Conservation (phyloP, 2,113 vertebrate species). For the Amphiprion percula region DNA sequence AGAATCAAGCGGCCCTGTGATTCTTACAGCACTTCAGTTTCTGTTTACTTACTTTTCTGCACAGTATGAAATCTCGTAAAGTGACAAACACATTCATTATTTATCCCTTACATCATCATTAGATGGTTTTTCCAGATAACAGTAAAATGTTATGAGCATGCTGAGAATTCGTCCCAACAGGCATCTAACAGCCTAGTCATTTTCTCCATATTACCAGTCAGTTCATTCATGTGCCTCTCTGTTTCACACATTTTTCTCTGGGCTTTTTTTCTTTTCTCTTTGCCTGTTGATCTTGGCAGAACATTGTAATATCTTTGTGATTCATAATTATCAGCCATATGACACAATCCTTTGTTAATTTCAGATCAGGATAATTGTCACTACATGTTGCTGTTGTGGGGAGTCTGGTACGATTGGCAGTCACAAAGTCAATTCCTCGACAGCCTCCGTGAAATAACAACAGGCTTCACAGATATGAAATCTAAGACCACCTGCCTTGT, state of each 20-base stretch:
- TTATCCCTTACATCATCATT: no score
- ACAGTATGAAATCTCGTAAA: no score
- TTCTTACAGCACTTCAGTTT: no score
- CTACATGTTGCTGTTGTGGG: conserved; percentile 24
- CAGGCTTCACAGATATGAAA: conserved; percentile 45
- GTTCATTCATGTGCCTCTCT: not conserved
- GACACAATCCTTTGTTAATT: conserved; percentile 50
- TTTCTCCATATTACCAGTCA: not conserved
- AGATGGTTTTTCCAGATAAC: no score
- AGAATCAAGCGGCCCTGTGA: no score
- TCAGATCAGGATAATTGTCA: conserved; percentile 40
- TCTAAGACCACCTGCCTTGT: conserved; percentile 50
- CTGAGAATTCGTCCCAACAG: not conserved
- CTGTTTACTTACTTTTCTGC: no score
- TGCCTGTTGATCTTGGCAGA: conserved; percentile 17
- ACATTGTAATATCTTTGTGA: conserved; percentile 2
- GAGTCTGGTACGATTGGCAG: conserved; percentile 38
- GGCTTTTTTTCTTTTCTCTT: conserved; percentile 5
- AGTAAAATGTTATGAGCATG: not conserved
- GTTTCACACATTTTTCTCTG: not conserved
- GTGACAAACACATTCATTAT: no score
- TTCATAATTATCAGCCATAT: conserved; percentile 18
- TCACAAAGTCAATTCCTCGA: conserved; percentile 34
- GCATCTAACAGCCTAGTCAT: not conserved
- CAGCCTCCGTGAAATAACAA: conserved; percentile 41